phyloP scores from a whole-genome alignment of 1,140 invertebrate genomes.

The Dinoponera quadriceps region DNA sequence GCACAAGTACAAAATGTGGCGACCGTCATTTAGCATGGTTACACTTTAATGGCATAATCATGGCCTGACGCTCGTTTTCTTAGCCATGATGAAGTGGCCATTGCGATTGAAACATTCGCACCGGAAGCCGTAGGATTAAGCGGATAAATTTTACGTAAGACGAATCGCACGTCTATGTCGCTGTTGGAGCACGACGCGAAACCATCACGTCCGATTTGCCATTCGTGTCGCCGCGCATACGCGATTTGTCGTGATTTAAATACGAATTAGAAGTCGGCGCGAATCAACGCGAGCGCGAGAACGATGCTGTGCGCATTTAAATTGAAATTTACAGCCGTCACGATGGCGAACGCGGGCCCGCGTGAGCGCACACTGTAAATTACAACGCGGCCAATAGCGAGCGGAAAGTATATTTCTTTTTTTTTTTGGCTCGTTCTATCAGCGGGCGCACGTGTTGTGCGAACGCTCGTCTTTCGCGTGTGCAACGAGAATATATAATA shows the following conservation, averaged over 20 bases:
- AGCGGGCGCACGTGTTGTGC: not conserved
- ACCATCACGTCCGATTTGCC: not conserved
- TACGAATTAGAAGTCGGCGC: constrained; percentile 30
- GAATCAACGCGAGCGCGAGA: constrained; percentile 29
- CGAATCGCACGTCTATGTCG: not conserved
- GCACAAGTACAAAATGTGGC: too few relatives aligned
- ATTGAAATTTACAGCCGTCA: constrained; percentile 39
- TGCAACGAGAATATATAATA: constrained; percentile 45
- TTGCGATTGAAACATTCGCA: constrained; percentile 12
- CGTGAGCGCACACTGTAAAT: not conserved
- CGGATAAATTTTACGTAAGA: not conserved
- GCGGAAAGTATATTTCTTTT: constrained; percentile 47
- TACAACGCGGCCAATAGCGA: constrained; percentile 16
- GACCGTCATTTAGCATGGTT: too few relatives aligned
- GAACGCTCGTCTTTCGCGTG: constrained; percentile 8
- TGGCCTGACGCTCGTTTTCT: not conserved
- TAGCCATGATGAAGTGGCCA: not conserved
- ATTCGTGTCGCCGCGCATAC: not conserved
- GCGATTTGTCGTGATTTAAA: constrained; percentile 45
- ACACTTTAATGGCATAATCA: not conserved
- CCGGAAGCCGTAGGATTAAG: not conserved
- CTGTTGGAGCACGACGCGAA: not conserved
- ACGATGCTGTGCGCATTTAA: constrained; percentile 35
- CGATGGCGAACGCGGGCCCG: not conserved
- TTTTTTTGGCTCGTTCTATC: constrained; percentile 35